Percentiles rank a stretch among this genome's conserved stretches.
These are phyloP conservation scores for Drosophila paracracens DNA, from an alignment of 2,888 invertebrate species.

Conservation along the genomic window DNA sequence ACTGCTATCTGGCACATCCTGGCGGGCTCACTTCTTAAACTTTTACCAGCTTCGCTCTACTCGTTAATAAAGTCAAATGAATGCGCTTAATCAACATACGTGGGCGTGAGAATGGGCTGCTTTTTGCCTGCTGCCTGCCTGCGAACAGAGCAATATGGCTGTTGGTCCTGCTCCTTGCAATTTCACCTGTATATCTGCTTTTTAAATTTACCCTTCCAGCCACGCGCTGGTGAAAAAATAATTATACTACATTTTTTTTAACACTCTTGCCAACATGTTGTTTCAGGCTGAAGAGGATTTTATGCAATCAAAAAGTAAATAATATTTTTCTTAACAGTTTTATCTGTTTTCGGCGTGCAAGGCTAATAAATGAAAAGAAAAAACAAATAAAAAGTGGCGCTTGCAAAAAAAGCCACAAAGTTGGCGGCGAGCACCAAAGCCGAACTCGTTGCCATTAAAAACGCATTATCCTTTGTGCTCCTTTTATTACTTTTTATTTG, in stretches of 20 bases:
- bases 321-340: constrained; percentile 58
- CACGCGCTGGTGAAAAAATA: constrained; percentile 55
- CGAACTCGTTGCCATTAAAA: constrained; percentile 78
- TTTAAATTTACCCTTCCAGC: constrained; percentile 35
- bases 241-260: constrained; percentile 53
- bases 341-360: constrained; percentile 58
- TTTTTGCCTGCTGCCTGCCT: constrained; percentile 1
- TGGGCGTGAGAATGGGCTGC: constrained; percentile 22
- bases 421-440: constrained; percentile 57
- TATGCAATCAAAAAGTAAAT: constrained; percentile 65
- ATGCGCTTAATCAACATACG: constrained; percentile 78
- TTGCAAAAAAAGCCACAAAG: constrained; percentile 60
- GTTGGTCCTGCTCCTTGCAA: constrained; percentile 19
- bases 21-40: constrained; percentile 40
- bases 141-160: constrained; percentile 21
- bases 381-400: constrained; percentile 31
- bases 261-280: constrained; percentile 34
- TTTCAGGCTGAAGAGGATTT: constrained; percentile 28
- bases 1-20: constrained; percentile 29
- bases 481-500: constrained; percentile 78
- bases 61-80: constrained; percentile 78
- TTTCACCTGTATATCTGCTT: constrained; percentile 43
- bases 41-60: constrained; percentile 42
- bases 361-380: constrained; percentile 43
- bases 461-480: constrained; percentile 77